phyloP scores from a whole-genome alignment of 1,140 invertebrate species.

The Ceratina calcarata region DNA sequence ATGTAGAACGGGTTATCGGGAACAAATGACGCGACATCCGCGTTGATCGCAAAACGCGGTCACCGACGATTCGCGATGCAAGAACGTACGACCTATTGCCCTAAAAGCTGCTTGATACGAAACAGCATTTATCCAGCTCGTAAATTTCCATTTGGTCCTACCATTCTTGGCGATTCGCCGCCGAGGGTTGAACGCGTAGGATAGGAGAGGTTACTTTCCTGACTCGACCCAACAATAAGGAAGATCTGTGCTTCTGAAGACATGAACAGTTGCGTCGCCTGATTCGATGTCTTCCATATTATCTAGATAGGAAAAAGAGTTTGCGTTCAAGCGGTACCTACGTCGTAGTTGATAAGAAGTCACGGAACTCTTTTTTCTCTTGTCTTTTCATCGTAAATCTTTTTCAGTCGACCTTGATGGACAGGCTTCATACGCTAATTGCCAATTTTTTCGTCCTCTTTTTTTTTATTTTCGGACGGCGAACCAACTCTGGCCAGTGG shows the following conservation, averaged over 20 bases:
- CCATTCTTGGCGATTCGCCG: conserved; percentile 70
- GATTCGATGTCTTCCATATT: neutral
- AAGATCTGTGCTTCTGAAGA: neutral
- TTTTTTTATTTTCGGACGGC: conserved; percentile 59
- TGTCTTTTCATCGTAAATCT: conserved; percentile 67
- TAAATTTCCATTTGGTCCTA: conserved; percentile 73
- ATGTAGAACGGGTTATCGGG: neutral
- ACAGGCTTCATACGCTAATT: conserved; percentile 79
- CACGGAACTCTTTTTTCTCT: too few relatives aligned
- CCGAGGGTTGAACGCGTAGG: conserved; percentile 57
- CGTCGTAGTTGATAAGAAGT: too few relatives aligned
- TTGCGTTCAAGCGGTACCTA: too few relatives aligned
- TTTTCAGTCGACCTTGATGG: conserved; percentile 69
- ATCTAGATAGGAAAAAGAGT: neutral
- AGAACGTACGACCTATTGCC: conserved; percentile 72
- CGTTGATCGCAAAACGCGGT: conserved; percentile 65
- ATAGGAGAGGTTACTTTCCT: conserved; percentile 29
- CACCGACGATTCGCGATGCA: conserved; percentile 53
- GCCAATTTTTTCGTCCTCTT: conserved; percentile 60
- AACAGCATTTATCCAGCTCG: conserved; percentile 68
- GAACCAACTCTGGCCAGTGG: conserved; percentile 66
- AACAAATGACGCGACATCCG: conserved; percentile 27
- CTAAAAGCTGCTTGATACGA: conserved; percentile 69
- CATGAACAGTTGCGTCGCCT: neutral
- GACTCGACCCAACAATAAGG: conserved; percentile 25